A percentile compares a stretch with the other conserved stretches of the same genome.
phyloP scores from a whole-genome alignment of 1,140 invertebrate species.

The Drosophila cardini region DNA sequence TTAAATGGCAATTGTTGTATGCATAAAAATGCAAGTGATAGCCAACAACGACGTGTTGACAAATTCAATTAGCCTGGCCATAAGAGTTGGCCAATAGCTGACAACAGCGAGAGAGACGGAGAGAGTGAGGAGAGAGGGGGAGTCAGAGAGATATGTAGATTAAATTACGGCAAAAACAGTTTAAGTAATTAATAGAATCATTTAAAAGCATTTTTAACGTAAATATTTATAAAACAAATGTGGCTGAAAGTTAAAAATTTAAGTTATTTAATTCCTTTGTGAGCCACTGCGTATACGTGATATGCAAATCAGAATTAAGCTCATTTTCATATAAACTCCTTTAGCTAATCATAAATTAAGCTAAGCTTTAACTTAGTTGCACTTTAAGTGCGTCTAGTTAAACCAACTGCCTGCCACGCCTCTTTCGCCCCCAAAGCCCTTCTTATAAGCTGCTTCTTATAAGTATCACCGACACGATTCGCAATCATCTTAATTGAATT shows the following conservation, averaged over 20 bases:
- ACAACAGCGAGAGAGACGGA: conserved; percentile 23
- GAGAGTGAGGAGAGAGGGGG: not conserved
- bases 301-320: not conserved
- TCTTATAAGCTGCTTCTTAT: conserved; percentile 47
- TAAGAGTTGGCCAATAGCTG: conserved; percentile 53
- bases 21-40: conserved; percentile 58
- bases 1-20: conserved; percentile 13
- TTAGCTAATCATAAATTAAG: not conserved
- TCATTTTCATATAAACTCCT: not conserved
- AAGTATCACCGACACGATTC: conserved; percentile 60
- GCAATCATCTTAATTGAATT: conserved; percentile 82
- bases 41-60: conserved; percentile 66
- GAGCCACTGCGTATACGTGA: conserved; percentile 16
- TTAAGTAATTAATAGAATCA: conserved; percentile 16
- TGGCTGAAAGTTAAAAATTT: not conserved
- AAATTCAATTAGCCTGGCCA: conserved; percentile 70
- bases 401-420: conserved; percentile 1
- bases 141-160: conserved; percentile 21
- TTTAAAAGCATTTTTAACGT: not conserved
- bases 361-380: not conserved
- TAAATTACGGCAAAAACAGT: conserved; percentile 29
- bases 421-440: not conserved
- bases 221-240: conserved; percentile 1
- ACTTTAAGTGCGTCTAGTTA: not conserved
- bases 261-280: conserved; percentile 1